These are phyloP conservation scores for Aythya baeri DNA, from an alignment of 2,113 vertebrate species.

Conservation along the genomic window DNA sequence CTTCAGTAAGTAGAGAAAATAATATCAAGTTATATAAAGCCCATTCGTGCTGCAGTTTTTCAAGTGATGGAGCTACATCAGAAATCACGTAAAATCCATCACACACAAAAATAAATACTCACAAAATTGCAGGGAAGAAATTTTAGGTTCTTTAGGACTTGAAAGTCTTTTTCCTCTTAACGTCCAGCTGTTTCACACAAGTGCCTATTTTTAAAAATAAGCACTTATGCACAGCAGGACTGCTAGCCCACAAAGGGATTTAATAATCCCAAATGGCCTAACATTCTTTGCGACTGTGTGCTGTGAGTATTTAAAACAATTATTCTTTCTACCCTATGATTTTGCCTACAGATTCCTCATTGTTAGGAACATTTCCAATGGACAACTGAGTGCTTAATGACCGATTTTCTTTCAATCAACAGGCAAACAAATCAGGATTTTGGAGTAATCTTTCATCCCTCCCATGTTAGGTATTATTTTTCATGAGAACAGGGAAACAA, in stretches of 20 bases:
- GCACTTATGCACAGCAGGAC: slow-evolving; percentile 45
- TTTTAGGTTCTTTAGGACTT: slow-evolving; percentile 40
- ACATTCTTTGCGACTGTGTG: slow-evolving; percentile 9
- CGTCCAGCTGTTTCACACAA: slow-evolving; percentile 57
- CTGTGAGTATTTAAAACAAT: slow-evolving; percentile 42
- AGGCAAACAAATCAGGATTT: background rate
- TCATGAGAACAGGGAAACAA: background rate
- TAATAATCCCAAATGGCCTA: slow-evolving; percentile 64
- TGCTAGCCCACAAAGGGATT: slow-evolving; percentile 35
- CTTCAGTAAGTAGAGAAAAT: background rate
- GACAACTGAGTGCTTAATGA: slow-evolving; percentile 6
- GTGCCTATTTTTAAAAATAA: slow-evolving; percentile 57
- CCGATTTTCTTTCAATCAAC: slow-evolving; percentile 35
- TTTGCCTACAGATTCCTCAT: slow-evolving; percentile 19
- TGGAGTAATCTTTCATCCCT: background rate
- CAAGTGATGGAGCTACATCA: background rate
- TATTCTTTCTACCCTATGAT: background rate
- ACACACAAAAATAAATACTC: background rate
- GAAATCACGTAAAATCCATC: background rate
- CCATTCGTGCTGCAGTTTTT: background rate
- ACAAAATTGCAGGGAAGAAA: background rate
- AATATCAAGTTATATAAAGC: background rate
- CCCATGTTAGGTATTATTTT: background rate
- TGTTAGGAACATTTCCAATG: slow-evolving; percentile 25
- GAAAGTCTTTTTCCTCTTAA: slow-evolving; percentile 35